Evolutionary conservation across 2,888 invertebrate species (phyloP), one percentile per base, ranked within the genome.

Genomic region (Timandra comae): DNA sequence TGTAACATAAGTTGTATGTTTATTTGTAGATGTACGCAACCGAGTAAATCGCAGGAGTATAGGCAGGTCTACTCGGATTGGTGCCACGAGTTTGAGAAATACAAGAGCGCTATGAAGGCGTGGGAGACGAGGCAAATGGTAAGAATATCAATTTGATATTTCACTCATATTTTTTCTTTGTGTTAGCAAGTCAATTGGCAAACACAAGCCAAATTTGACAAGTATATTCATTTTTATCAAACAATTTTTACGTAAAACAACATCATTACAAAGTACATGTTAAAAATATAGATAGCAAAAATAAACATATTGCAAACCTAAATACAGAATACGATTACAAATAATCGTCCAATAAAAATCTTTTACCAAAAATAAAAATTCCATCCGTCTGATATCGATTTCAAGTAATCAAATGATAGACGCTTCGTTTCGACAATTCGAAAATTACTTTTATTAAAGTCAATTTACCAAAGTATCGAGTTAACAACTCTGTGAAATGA

Each of bases 71-170:
- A 91, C 65, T 88, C 90, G 4, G 91, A 91, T 57, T 92, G 91
- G 91, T 92, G 91, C 61, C 88, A 90, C 53, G 90, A 91, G 70
- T 91, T 91, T 59, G 90, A 91, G 63, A 88, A 89, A 60, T 91
- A 91, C 72, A 91, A 91, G 68, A 86, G 78, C 52, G 90, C 89
- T 20, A 89, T 90, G 88, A 88, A 89, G 50, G 86, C 85, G 38
- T 90, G 90, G 90, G 88, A 89, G 63, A 77, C 85, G 20, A 78
- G 86, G 47, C 89, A 90, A 82, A 82, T 88, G 80, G 89, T 89
- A 66, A 78, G 79, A 6, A 16, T 16, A n/a, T n/a, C n/a, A n/a
- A n/a, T n/a, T n/a, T n/a, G n/a, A n/a, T n/a, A n/a, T n/a, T n/a
- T n/a, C n/a, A n/a, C n/a, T n/a, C n/a, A n/a, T n/a, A n/a, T n/a